Evolutionary conservation across 2,797 vertebrate genomes (phyloP).

Genomic region (Hafferia zeledoni): DNA sequence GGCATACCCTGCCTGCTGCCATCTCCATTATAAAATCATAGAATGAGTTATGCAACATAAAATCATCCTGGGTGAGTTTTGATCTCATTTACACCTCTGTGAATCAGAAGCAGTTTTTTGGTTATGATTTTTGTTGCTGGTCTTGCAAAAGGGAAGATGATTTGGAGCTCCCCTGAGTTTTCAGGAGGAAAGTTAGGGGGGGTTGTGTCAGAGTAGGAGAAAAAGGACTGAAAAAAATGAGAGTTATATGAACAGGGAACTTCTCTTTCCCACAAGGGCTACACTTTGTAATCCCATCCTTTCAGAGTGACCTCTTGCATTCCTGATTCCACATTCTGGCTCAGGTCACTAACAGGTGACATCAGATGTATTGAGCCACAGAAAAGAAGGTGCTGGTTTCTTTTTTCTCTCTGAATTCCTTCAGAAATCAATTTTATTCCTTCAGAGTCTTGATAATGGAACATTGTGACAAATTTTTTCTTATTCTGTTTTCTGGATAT

Average conservation of each 20-base stretch:
- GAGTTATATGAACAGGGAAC: not conserved
- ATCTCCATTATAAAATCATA: not conserved
- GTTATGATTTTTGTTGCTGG: not conserved
- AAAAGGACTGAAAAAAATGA: not conserved
- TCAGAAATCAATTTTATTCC: not conserved
- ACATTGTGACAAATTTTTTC: not conserved
- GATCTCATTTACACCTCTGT: not conserved
- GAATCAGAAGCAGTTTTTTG: not conserved
- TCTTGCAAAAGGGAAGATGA: not conserved
- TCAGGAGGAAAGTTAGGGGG: not conserved
- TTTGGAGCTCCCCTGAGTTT: not conserved
- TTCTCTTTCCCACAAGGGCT: not conserved
- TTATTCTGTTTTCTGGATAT: not conserved
- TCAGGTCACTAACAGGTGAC: not conserved
- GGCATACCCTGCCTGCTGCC: not conserved
- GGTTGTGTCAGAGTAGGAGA: not conserved
- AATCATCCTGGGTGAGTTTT: not conserved
- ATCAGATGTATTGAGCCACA: not conserved
- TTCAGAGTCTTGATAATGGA: not conserved
- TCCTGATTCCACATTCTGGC: not conserved
- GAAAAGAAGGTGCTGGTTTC: not conserved
- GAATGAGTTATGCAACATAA: not conserved
- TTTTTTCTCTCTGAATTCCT: not conserved
- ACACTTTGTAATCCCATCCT: not conserved
- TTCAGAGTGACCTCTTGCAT: not conserved